Conservation (phyloP, 1,140 invertebrate genomes). For the Hylaeus volcanicus region DNA sequence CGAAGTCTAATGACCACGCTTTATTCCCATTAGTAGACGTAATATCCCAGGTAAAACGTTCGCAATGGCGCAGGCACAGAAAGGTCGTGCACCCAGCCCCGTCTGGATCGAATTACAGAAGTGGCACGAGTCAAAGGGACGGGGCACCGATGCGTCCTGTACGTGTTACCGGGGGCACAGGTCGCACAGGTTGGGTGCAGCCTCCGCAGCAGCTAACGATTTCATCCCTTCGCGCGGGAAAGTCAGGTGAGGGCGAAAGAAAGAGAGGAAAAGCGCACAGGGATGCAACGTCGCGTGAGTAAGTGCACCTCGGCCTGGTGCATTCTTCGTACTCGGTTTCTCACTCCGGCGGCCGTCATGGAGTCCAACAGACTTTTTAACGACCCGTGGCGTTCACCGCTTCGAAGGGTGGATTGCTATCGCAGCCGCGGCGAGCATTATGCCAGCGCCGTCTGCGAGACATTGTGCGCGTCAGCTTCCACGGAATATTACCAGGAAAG, state of each 20-base stretch:
- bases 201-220: conserved; percentile 34
- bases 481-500: conserved; percentile 26
- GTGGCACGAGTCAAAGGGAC: conserved; percentile 15
- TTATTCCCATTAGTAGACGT: too few species aligned
- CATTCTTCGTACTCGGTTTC: conserved; percentile 30
- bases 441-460: conserved; percentile 48
- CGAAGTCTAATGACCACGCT: too few species aligned
- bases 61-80: too few species aligned
- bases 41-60: too few species aligned
- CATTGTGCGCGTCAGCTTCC: conserved; percentile 26
- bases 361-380: conserved; percentile 60
- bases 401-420: conserved; percentile 45
- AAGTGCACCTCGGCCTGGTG: conserved; percentile 44
- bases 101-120: conserved; percentile 12
- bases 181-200: not conserved
- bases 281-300: conserved; percentile 36
- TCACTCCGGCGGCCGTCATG: conserved; percentile 16
- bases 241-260: conserved; percentile 44
- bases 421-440: conserved; percentile 29
- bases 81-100: not conserved
- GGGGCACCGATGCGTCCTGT: conserved; percentile 12
- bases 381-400: conserved; percentile 26
- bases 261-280: conserved; percentile 8
- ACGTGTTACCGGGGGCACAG: conserved; percentile 14
- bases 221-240: conserved; percentile 51